Evolutionary conservation across 2,797 vertebrate species (phyloP), one percentile per base, ranked within the genome.

Genomic region (Anolis apletophallus): DNA sequence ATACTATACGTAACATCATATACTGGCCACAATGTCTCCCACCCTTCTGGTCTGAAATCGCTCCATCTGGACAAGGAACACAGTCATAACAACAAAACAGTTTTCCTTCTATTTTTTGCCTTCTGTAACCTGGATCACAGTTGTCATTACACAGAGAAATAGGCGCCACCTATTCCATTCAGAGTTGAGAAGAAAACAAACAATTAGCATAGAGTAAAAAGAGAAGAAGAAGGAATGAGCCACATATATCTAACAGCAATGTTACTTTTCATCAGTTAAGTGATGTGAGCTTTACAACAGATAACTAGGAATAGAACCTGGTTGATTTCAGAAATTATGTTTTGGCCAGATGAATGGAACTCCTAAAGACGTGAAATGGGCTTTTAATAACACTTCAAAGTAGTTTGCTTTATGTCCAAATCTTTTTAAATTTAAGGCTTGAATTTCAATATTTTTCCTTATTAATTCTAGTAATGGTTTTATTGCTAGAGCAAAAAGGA

Each of bases 71-170:
- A 81, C 80, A 81, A 9, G 12, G 50, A 71, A 81, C 50, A 69
- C 80, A 81, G 26, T 34, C 61, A 13, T 81, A 81, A 23, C 81
- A 83, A 40, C 81, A 83, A 83, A 74, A 74, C 61, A 54, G 71
- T 17, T 61, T 32, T 34, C 4, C 54, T 10, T 83, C 71, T 13
- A 50, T 68, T 13, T 68, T 84, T 67, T 68, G 23, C 52, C 46
- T 84, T 23, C 34, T 64, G 75, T 11, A 84, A 34, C 73, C 83
- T 67, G 73, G 61, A 36, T 75, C 46, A 8, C 83, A 84, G 14
- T 68, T 67, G n/a, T 26, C 21, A 77, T 84, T 77, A 34, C 83
- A 84, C 14, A 77, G 29, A 29, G 83, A 32, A 77, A 85, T 1
- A 10, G 83, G 83, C 75, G 52, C 10, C 52, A 85, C 61, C 83